Conservation (phyloP, 92 coral and sea anemone species). For the Muricea muricata region DNA sequence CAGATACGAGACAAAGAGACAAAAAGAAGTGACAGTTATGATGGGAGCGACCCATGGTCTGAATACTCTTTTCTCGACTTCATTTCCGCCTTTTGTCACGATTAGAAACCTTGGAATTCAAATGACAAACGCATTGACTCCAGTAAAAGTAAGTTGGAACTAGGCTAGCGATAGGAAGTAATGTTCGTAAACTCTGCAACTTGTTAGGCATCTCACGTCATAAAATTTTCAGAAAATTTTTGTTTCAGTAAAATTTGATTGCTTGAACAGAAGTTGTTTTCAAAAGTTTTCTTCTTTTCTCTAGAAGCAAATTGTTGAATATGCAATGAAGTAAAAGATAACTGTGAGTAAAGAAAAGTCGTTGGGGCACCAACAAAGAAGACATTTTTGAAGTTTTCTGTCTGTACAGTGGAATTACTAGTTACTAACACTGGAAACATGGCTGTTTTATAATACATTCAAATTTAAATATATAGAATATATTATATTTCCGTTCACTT, state of each 20-base stretch:
- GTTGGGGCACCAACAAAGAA: no score
- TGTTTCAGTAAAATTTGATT: no score
- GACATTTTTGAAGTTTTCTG: no score
- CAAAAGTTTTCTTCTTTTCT: slow-evolving; percentile 1
- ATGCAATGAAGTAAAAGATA: slow-evolving; percentile 48
- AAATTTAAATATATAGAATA: no score
- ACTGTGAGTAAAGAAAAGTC: no score
- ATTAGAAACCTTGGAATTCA: slow-evolving; percentile 84
- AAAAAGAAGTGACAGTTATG: slow-evolving; percentile 82
- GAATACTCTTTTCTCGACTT: slow-evolving; percentile 93
- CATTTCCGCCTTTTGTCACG: slow-evolving; percentile 76
- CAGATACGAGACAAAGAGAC: slow-evolving; percentile 89
- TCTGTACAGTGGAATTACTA: no score
- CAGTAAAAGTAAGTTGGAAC: slow-evolving; percentile 71
- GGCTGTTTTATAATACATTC: no score
- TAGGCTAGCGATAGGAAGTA: neutral
- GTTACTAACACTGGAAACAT: no score
- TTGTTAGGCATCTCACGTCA: no score
- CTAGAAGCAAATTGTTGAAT: slow-evolving; percentile 52
- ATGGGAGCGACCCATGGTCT: slow-evolving; percentile 83
- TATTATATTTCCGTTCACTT: no score
- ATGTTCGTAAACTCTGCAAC: no score
- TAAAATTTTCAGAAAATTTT: no score
- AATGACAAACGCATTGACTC: slow-evolving; percentile 78
- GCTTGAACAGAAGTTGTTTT: neutral